Evolutionary conservation across 1,140 invertebrate species (phyloP), one percentile per base, ranked within the genome.

Genomic region (Patella vulgata): DNA sequence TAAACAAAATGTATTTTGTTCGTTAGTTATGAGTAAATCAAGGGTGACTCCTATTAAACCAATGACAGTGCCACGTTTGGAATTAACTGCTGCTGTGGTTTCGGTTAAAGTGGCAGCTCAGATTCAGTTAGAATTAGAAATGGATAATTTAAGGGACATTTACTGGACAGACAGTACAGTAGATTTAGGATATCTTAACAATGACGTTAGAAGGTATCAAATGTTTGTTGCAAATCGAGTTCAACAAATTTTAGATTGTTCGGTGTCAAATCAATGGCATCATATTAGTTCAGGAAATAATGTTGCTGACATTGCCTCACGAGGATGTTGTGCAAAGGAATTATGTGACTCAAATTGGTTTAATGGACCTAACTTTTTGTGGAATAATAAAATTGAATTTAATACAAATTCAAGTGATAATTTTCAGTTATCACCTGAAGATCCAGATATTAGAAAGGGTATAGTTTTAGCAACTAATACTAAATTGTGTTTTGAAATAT

Each of bases 181-280:
- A 3, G 58, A 61, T 0, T 42, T 64, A n/a, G 55, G 43, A 17
- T 69, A 71, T 36, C 61, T 71, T 12, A 46, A 43, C n/a, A 70
- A 73, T 51, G 63, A 63, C 23, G 54, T 64, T 3, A 39, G 55
- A 8, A 39, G 61, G 17, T 70, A 68, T 44, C 53, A 70, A 21
- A 53, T 66, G 9, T 73, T 60, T 65, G 68, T 73, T 28, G 70
- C 58, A 3, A 72, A 72, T 43, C 33, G 66, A 44, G 66, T 72
- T 1, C 62, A 68, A 39, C 21, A 60, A 43, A 73, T 70, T 14
- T n/a, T 68, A n/a, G 31, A 68, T 5, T 21, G n/a, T 28, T 68
- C 56, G 8, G 54, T 56, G 6, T 33, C 61, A 14, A 43, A 21
- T 42, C 68, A 70, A 46, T 73, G 63, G 56, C 33, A 50, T 19